Conservation (phyloP, 2,113 vertebrate species). For the Salvelinus fontinalis region DNA sequence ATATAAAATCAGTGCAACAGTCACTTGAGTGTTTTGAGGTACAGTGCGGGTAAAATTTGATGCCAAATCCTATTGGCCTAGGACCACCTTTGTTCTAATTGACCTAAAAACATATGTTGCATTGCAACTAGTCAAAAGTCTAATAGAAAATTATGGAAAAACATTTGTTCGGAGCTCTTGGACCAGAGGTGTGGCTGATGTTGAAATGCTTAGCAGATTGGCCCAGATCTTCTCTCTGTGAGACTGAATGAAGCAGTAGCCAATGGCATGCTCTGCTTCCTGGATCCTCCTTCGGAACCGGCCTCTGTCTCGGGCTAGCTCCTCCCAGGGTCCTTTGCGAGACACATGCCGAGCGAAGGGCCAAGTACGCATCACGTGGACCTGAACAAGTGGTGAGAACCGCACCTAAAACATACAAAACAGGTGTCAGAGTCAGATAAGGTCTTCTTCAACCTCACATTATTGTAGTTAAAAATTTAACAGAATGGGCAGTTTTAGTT, state of each 20-base stretch:
- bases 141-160: constrained; percentile 41
- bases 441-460: too few relatives aligned
- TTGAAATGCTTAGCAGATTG: constrained; percentile 39
- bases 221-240: constrained; percentile 70
- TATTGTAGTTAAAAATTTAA: too few relatives aligned
- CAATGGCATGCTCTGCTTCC: constrained; percentile 68
- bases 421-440: not conserved
- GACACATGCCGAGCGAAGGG: constrained; percentile 76
- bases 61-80: constrained; percentile 53
- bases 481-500: too few relatives aligned
- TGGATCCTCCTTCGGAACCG: constrained; percentile 80
- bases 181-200: constrained; percentile 9
- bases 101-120: constrained; percentile 59
- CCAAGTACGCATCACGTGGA: constrained; percentile 83
- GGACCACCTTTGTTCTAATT: constrained; percentile 14
- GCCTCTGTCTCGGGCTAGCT: constrained; percentile 79
- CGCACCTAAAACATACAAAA: constrained; percentile 70
- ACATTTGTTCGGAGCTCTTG: constrained; percentile 34
- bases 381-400: constrained; percentile 79
- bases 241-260: constrained; percentile 66
- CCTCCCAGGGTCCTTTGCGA: constrained; percentile 85
- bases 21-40: constrained; percentile 47
- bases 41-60: constrained; percentile 54
- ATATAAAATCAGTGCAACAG: constrained; percentile 62
- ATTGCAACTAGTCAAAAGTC: constrained; percentile 65